Percentiles rank a stretch among this genome's conserved stretches.
Conservation (phyloP, 2,888 invertebrate species). For the Spisula solida region DNA sequence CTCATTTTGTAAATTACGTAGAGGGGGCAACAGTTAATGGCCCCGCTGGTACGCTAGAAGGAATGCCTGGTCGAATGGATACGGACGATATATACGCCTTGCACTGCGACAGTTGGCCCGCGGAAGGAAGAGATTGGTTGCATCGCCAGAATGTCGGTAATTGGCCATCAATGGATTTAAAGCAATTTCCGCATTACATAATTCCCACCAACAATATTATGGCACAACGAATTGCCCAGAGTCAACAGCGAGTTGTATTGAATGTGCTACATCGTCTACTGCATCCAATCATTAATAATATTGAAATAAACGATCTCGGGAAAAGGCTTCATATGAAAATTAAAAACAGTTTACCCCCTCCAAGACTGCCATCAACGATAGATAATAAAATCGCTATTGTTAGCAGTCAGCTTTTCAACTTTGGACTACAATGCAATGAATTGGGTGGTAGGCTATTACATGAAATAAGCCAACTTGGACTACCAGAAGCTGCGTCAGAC, state of each 20-base stretch:
- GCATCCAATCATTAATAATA: not conserved
- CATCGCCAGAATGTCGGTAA: not conserved
- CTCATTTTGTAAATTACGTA: not conserved
- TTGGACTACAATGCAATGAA: too few relatives aligned
- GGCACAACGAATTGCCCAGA: not conserved
- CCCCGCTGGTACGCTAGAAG: not conserved
- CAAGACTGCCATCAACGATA: too few relatives aligned
- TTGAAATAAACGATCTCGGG: not conserved
- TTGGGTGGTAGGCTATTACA: too few relatives aligned
- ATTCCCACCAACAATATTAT: constrained; percentile 16
- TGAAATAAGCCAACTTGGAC: too few relatives aligned
- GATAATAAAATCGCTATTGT: too few relatives aligned
- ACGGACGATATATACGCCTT: not conserved
- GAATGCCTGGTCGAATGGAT: not conserved
- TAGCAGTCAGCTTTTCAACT: too few relatives aligned
- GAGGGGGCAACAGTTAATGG: not conserved
- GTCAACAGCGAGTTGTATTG: not conserved
- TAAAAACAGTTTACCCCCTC: not conserved
- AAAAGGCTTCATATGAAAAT: not conserved
- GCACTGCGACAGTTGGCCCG: constrained; percentile 8
- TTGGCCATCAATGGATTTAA: constrained; percentile 20
- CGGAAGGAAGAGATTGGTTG: constrained; percentile 18
- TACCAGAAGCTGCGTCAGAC: too few relatives aligned
- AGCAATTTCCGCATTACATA: constrained; percentile 17
- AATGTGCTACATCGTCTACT: not conserved